phyloP scores from a whole-genome alignment of 2,797 vertebrate species.

The Macrochelys suwanniensis region DNA sequence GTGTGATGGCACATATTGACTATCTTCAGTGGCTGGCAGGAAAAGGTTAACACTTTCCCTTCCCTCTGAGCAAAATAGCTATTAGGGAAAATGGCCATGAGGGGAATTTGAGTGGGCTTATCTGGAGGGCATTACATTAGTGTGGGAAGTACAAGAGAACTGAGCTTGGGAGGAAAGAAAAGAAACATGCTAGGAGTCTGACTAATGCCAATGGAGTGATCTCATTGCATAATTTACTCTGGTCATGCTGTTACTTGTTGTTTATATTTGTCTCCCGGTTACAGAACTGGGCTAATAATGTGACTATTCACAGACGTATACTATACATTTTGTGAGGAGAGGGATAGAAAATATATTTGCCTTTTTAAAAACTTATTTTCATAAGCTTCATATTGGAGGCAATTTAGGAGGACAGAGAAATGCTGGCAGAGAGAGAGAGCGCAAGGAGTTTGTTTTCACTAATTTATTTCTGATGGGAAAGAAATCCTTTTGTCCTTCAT shows the following conservation, averaged over 20 bases:
- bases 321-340: constrained; percentile 19
- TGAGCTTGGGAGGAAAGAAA: background rate
- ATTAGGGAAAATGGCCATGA: accelerated
- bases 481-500: constrained; percentile 14
- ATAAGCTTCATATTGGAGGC: constrained; percentile 14
- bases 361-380: constrained; percentile 42
- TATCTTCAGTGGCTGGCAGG: background rate
- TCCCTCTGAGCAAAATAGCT: background rate
- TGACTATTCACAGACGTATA: background rate
- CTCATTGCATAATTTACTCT: background rate
- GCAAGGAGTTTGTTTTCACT: background rate
- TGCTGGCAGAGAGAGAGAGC: background rate
- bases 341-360: background rate
- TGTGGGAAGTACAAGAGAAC: background rate
- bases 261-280: background rate
- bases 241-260: background rate
- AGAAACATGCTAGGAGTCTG: background rate
- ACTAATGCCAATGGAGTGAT: background rate
- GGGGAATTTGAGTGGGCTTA: background rate
- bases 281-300: background rate
- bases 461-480: constrained; percentile 24
- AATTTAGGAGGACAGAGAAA: background rate
- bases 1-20: background rate
- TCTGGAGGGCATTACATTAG: background rate
- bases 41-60: background rate